phyloP scores from a whole-genome alignment of 1,140 invertebrate genomes.

The Holcopasites calliopsidis region DNA sequence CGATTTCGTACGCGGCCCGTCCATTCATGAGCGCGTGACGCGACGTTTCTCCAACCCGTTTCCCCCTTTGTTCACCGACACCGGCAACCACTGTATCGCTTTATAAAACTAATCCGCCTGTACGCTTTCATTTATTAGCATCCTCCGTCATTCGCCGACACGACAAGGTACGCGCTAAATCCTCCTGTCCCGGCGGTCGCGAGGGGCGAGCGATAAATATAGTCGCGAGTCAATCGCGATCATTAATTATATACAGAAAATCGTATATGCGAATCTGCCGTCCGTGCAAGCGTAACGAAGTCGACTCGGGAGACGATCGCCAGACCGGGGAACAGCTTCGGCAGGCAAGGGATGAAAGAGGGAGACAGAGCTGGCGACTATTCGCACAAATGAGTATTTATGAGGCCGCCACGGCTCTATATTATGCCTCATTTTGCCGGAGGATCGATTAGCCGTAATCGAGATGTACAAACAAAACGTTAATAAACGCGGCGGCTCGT shows the following conservation, averaged over 20 bases:
- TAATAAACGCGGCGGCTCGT: conserved; percentile 55
- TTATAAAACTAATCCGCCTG: background rate
- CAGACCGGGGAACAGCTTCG: conserved; percentile 34
- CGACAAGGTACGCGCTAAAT: conserved; percentile 25
- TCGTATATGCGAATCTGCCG: conserved; percentile 41
- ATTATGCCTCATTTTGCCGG: conserved; percentile 68
- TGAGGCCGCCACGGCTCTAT: conserved; percentile 65
- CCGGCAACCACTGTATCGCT: background rate
- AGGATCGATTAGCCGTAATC: conserved; percentile 72
- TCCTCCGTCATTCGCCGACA: background rate
- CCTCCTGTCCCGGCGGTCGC: background rate
- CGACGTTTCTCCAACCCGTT: background rate
- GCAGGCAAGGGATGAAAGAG: background rate
- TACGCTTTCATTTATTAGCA: background rate
- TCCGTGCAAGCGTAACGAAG: conserved; percentile 68
- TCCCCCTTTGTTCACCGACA: background rate
- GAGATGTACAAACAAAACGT: conserved; percentile 69
- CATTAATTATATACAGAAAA: conserved; percentile 56
- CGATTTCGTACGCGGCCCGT: background rate
- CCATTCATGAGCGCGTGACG: background rate
- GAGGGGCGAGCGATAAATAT: conserved; percentile 47
- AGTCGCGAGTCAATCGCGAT: conserved; percentile 39
- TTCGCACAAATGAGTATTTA: conserved; percentile 76
- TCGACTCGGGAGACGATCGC: conserved; percentile 67
- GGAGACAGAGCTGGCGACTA: conserved; percentile 28